Base-by-base conservation (phyloP, 2,888 invertebrate genomes). In the Sesia bembeciformis region DNA sequence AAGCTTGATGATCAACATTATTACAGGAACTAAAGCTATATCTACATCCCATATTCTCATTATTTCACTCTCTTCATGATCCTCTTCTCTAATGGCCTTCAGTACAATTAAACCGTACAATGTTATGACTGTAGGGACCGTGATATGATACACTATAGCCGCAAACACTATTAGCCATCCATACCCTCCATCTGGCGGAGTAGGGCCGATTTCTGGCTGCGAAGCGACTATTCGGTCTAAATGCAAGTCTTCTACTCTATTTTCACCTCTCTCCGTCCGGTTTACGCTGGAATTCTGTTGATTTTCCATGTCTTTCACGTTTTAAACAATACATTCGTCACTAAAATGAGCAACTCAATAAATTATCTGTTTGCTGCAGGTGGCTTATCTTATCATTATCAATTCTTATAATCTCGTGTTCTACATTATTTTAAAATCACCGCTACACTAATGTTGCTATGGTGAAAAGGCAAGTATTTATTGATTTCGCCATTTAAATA, bases 141-240 rank as follows among this genome's bases (percentile, higher is more conserved):
- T 80, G 67, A 92, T 89, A 77, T 93, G 91, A 69, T 93, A 91
- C 60, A 92, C 78, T 60, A 90, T 78, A 41, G 92, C 90, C 7
- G 91, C 90, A 46, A 89, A 66, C 53, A 93, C 89, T 61, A 93
- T 90, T 52, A 93, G 66, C 93, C 93, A 93, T 0, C 93, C 93
- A 65, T 92, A 93, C 3, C 93, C 93, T 0, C 93, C 93, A 65
- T 93, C 93, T 3, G 93, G 92, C 52, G 92, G 89, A 7, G 90
- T 90, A 0, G 93, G 93, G 0, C 93, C 93, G 53, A 93, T 84
- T 74, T 93, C 93, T 2, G 93, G 92, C 60, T 92, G 91, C 39
- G 93, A 92, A 51, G 92, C 88, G 55, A 93, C 84, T 4, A 93
- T 86, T 54, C 91, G 84, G 65, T 93, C 93, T 60, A 93, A 76